Percentiles rank a stretch among this genome's conserved stretches.
Evolutionary conservation across 2,888 invertebrate genomes (phyloP).

Genomic region (Spisula solida): DNA sequence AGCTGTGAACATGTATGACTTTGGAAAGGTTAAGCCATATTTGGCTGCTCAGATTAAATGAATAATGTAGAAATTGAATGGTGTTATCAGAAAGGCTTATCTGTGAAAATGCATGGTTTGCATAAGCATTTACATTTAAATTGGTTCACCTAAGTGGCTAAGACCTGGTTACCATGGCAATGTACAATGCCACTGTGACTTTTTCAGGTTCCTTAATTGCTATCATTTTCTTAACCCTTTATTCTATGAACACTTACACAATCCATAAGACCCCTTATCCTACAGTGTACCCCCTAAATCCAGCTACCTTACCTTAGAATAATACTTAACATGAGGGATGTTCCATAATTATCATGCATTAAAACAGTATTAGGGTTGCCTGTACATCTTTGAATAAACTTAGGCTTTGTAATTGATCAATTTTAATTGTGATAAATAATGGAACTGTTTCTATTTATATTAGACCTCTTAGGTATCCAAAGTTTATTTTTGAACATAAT

Average conservation of each 20-base stretch:
- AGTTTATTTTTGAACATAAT: background rate
- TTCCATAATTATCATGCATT: no score
- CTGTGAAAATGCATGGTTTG: background rate
- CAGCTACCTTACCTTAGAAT: no score
- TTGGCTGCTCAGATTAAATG: background rate
- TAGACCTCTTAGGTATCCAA: background rate
- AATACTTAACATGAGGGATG: no score
- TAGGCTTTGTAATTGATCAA: background rate
- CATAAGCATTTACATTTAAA: background rate
- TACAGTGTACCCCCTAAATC: no score
- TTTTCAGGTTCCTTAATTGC: background rate
- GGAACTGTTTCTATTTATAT: background rate
- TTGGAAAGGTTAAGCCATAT: conserved; percentile 21
- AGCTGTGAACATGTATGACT: conserved; percentile 1
- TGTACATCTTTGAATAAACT: no score
- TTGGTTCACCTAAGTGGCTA: background rate
- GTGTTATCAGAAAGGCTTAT: conserved; percentile 1
- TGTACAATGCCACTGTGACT: background rate
- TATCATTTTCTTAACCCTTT: no score
- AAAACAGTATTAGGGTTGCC: no score
- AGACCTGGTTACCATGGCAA: background rate
- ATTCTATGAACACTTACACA: no score
- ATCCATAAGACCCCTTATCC: no score
- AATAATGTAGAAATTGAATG: background rate
- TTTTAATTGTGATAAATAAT: no score